Conservation (phyloP, 1,140 invertebrate species). For the Drosophila hydei region DNA sequence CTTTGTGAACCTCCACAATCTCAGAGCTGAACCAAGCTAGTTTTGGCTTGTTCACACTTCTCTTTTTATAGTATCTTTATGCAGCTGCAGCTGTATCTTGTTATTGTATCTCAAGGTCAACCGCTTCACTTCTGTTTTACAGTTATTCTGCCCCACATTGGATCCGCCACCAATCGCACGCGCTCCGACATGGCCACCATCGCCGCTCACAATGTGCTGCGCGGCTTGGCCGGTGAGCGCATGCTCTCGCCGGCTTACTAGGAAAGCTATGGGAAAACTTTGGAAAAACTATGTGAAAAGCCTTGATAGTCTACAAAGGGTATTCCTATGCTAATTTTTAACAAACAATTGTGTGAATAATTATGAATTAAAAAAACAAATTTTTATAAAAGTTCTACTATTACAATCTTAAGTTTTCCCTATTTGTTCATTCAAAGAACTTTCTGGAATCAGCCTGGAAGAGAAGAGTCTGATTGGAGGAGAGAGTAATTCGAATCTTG, state of each 20-base stretch:
- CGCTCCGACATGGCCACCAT: constrained; percentile 91
- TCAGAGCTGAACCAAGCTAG: not conserved
- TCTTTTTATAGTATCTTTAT: not conserved
- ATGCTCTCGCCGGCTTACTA: constrained; percentile 86
- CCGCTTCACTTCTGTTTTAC: constrained; percentile 51
- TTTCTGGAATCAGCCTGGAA: too few species aligned
- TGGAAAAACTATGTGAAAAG: not conserved
- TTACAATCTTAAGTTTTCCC: too few species aligned
- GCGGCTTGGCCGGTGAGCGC: constrained; percentile 88
- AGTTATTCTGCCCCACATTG: constrained; percentile 93
- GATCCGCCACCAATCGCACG: constrained; percentile 91
- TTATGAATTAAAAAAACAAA: constrained; percentile 1
- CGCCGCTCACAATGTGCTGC: constrained; percentile 92
- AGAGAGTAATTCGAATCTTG: too few species aligned
- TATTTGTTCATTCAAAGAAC: too few species aligned
- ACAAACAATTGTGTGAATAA: constrained; percentile 26
- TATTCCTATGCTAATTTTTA: constrained; percentile 12
- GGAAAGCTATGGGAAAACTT: not conserved
- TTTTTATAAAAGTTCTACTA: not conserved
- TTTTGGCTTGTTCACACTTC: not conserved
- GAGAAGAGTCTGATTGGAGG: too few species aligned
- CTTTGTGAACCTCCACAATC: not conserved
- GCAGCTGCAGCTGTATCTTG: not conserved
- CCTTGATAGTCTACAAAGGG: not conserved
- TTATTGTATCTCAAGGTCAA: constrained; percentile 1